Conservation (phyloP, 2,113 vertebrate genomes). For the Illadopsis cleaveri region DNA sequence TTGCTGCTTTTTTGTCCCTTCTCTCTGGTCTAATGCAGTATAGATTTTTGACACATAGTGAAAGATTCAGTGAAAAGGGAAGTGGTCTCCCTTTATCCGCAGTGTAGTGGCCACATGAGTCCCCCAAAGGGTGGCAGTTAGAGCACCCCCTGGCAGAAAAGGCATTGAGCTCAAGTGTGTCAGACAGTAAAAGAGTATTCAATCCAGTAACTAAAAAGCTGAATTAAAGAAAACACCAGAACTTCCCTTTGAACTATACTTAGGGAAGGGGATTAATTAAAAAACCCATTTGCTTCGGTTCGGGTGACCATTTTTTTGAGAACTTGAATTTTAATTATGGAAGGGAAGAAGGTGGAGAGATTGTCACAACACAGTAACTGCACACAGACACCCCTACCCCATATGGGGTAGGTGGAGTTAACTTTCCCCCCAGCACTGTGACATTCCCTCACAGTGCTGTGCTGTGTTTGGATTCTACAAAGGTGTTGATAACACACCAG, state of each 20-base stretch:
- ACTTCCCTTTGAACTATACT: neutral
- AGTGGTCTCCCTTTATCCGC: fast-evolving
- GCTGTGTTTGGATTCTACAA: neutral
- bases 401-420: neutral
- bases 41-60: neutral
- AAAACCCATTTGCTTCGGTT: neutral
- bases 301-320: neutral
- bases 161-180: neutral
- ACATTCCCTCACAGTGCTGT: neutral
- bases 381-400: neutral
- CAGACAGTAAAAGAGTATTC: neutral
- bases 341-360: neutral
- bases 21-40: neutral
- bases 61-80: neutral
- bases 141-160: neutral
- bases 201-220: neutral
- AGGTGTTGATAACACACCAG: neutral
- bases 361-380: neutral
- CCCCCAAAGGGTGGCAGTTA: neutral
- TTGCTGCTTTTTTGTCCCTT: neutral
- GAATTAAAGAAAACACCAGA: neutral
- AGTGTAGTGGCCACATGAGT: neutral
- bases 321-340: neutral
- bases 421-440: neutral
- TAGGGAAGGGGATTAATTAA: neutral